Evolutionary conservation across 2,888 invertebrate species (phyloP), one percentile per base, ranked within the genome.

Genomic region (Aelia acuminata): DNA sequence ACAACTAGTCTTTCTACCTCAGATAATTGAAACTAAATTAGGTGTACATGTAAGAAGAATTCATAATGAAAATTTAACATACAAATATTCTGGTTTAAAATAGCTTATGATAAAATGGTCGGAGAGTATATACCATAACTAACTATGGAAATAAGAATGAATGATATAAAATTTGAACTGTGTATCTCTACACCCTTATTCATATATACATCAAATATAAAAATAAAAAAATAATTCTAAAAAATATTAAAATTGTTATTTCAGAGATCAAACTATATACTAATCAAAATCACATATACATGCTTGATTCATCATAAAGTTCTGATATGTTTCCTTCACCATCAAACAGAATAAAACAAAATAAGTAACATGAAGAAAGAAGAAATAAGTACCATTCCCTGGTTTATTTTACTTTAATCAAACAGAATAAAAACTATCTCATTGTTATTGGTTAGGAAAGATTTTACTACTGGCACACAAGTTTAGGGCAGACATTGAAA

Each of bases 381-480:
- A 85, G 57, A 85, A 53, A 57, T 49, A 85, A 85, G 50, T 49
- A 85, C 85, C 85, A 85, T 85, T 85, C 85, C 85, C 85, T 85
- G 85, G 50, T 85, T 85, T 85, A 85, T 85, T 85, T 53, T 85
- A 57, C 39, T 80, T 80, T 80, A 20, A 80, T 85, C 85, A n/a
- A 85, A 85, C 57, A 85, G 50, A 57, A 85, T 50, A 85, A 85
- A 85, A 85, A 85, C 85, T 85, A 85, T 85, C n/a, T n/a, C 8
- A 43, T 57, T 85, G 85, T 85, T 85, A 85, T 50, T 85, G 85
- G 85, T 85, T 85, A 85, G 85, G 35, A 47, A 57, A 85, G 57
- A 53, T 18, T 57, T 13, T 43, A 85, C 85, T 85, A 85, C 85
- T 57, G 31, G 53, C 85, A 85, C 57, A 85, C 85, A 85, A 85